Base-by-base conservation (phyloP, 1,140 invertebrate species). In the Listronotus oregonensis region DNA sequence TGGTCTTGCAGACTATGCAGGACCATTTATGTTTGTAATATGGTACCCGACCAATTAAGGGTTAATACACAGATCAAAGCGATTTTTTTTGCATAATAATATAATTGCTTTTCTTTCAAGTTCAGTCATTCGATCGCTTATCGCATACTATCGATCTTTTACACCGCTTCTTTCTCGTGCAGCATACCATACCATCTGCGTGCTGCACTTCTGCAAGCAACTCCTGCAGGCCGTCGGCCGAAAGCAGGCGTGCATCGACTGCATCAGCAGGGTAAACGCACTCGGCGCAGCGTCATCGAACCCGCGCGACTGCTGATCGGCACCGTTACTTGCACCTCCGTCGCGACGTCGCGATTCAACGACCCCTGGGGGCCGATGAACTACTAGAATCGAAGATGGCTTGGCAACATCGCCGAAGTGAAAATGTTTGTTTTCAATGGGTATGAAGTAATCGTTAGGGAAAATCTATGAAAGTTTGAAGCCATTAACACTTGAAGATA, bases 331-430 rank as follows among this genome's bases (percentile, higher is more conserved):
- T 63, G 60, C 49, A 63, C 50, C 60, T 63, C 39, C 60, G 60
- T 43, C 60, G 60, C 60, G 50, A 55, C 60, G 60, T 39, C 32
- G 49, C 15, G 18, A 61, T 63, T 50, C 60, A 63, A 43, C 60
- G 60, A 63, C 51, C 60, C 60, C 51, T 54, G 60, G 47, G 60
- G 60, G 60, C 60, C 60, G 60, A 63, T 63, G 60, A 63, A 54
- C 60, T 39, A 49, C 14, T 31, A 18, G 18, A 31, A n/a, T 50
- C 17, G 10, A 50, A 31, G 47, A 50, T 6, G 12, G 27, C 27
- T 52, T 34, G 27, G n/a, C 50, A 39, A 52, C 27, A 27, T 15
- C 6, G 50, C 12, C 8, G 6, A 31, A 18, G 47, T 12, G 43
- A 46, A 18, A 18, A 46, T 46, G 21, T 27, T 42, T 14, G 11